These are phyloP conservation scores for Rhopilema esculentum DNA, from an alignment of 30 jellyfish, hydroid and myxozoan genomes.

Conservation along the genomic window DNA sequence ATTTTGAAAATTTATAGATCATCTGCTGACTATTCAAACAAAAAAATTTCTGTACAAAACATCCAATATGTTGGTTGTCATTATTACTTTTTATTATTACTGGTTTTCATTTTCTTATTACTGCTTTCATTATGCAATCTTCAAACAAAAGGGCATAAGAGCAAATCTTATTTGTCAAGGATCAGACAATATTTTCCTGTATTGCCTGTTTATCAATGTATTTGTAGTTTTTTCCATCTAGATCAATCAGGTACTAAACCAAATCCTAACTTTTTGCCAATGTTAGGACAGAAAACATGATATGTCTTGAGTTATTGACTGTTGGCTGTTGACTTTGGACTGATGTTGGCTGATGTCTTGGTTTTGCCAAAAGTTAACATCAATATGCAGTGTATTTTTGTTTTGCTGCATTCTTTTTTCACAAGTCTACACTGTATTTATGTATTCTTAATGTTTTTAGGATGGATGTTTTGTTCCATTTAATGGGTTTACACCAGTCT, in stretches of 20 bases:
- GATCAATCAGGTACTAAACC: neutral
- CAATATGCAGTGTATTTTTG: conserved; percentile 1
- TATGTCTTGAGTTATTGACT: neutral
- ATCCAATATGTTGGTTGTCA: conserved; percentile 2
- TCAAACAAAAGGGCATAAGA: conserved; percentile 1
- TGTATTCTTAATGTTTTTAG: conserved; percentile 3
- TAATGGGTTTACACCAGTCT: conserved; percentile 10
- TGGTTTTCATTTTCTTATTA: neutral
- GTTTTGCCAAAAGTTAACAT: conserved; percentile 7
- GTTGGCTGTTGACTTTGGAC: conserved; percentile 7
- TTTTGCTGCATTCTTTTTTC: conserved; percentile 5
- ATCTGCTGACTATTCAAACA: conserved; percentile 15
- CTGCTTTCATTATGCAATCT: conserved; percentile 5
- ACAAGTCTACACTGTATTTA: neutral
- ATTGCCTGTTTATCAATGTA: neutral
- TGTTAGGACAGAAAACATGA: neutral
- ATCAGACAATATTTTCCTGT: neutral
- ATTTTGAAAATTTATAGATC: neutral
- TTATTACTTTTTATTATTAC: neutral
- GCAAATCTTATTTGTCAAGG: conserved; percentile 13
- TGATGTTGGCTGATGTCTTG: neutral
- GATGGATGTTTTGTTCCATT: conserved; percentile 23
- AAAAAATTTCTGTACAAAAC: conserved; percentile 4
- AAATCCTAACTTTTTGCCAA: neutral
- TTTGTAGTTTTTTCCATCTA: neutral